Percentiles rank a stretch among this genome's conserved stretches.
phyloP scores from a whole-genome alignment of 2,113 vertebrate genomes.

The Pseudolaguvia tuberculata region DNA sequence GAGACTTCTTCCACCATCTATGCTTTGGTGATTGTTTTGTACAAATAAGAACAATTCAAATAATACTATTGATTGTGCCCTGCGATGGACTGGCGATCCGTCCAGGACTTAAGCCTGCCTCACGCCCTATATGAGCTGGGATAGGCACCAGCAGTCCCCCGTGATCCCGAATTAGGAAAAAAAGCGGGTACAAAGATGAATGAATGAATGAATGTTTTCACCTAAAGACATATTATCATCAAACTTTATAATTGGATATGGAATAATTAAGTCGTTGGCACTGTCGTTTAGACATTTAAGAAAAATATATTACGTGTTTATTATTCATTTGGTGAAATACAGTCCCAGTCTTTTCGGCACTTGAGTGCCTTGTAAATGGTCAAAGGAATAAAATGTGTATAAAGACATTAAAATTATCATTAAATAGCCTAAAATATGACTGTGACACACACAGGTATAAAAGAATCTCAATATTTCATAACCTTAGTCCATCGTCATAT shows the following conservation, averaged over 20 bases:
- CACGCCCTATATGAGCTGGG: too few species aligned
- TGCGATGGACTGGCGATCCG: too few species aligned
- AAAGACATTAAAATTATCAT: slow-evolving; percentile 6
- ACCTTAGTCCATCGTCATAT: slow-evolving; percentile 51
- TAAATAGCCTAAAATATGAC: slow-evolving; percentile 38
- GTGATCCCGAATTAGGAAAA: too few species aligned
- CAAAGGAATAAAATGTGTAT: background rate
- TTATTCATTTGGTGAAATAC: slow-evolving; percentile 8
- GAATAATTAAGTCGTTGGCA: background rate
- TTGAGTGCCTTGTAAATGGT: background rate
- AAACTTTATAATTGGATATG: background rate
- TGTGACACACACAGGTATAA: slow-evolving; percentile 47
- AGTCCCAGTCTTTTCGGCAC: background rate
- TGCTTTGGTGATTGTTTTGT: background rate
- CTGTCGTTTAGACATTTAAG: background rate
- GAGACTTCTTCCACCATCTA: background rate
- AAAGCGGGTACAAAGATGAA: too few species aligned
- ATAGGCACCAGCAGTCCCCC: too few species aligned
- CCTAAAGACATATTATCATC: background rate
- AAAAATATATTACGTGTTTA: background rate
- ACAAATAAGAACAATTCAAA: background rate
- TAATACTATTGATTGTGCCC: too few species aligned
- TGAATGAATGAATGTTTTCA: too few species aligned
- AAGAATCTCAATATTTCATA: slow-evolving; percentile 57
- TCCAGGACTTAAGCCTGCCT: too few species aligned